These are phyloP conservation scores for Scomberomorus guttatus DNA, from an alignment of 2,797 vertebrate species.

Conservation along the genomic window DNA sequence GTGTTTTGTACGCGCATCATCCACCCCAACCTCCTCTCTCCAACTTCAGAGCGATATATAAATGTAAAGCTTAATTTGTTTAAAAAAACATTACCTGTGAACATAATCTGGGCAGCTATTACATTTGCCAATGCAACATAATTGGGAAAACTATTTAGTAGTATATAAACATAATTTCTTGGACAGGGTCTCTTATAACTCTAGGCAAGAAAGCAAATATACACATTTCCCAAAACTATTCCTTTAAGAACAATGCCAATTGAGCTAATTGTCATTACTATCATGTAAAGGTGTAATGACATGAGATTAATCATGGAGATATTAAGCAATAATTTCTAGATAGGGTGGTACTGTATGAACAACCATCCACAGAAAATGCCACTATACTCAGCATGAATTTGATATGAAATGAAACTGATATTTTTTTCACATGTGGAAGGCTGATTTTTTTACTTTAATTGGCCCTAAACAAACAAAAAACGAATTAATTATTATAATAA, in stretches of 20 bases:
- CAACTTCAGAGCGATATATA: too few species aligned
- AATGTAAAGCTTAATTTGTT: too few species aligned
- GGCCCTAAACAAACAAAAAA: neutral
- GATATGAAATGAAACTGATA: neutral
- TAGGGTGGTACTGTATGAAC: too few species aligned
- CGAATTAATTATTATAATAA: neutral
- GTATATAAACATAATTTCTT: too few species aligned
- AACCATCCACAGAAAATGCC: neutral
- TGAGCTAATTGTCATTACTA: neutral
- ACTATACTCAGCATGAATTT: slow-evolving; percentile 15
- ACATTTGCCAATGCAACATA: too few species aligned
- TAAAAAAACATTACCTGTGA: too few species aligned
- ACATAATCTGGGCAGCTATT: too few species aligned
- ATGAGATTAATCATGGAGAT: neutral
- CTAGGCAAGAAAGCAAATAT: too few species aligned
- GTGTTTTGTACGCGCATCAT: too few species aligned
- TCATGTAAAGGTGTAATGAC: neutral
- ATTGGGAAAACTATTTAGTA: too few species aligned
- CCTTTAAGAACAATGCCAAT: neutral
- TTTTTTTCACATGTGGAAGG: slow-evolving; percentile 10
- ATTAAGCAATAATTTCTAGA: neutral
- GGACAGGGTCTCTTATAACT: too few species aligned
- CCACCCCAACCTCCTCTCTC: too few species aligned
- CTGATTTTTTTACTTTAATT: neutral
- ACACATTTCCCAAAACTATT: neutral